Evolutionary conservation across 2,888 invertebrate species (phyloP).

Genomic region (Ephialtes manifestator): DNA sequence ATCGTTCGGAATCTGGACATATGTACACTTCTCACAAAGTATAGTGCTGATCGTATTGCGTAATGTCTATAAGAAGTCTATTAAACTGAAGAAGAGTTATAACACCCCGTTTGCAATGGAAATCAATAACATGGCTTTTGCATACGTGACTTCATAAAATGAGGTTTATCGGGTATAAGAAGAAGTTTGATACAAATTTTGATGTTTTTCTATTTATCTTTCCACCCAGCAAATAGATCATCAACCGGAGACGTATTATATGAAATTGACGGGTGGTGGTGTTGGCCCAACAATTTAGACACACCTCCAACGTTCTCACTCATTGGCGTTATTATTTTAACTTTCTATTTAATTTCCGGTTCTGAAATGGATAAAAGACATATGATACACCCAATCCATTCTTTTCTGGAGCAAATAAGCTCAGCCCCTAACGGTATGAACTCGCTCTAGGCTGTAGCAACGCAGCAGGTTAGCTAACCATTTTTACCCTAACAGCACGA

Average conservation of each 20-base stretch:
- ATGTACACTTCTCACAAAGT: slow-evolving; percentile 15
- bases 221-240: slow-evolving; percentile 14
- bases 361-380: slow-evolving; percentile 72
- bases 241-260: slow-evolving; percentile 22
- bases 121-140: slow-evolving; percentile 45
- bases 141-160: not conserved
- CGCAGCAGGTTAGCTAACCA: slow-evolving; percentile 13
- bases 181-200: not conserved
- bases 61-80: slow-evolving; percentile 46
- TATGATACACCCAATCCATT: slow-evolving; percentile 30
- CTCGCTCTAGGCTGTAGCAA: not conserved
- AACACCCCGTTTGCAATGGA: slow-evolving; percentile 7
- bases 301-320: not conserved
- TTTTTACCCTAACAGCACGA: not conserved
- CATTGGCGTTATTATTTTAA: slow-evolving; percentile 74
- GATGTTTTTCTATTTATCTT: slow-evolving; percentile 10
- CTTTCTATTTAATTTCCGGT: slow-evolving; percentile 80
- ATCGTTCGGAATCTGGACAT: not conserved
- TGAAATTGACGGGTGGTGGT: slow-evolving; percentile 43
- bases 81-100: slow-evolving; percentile 12
- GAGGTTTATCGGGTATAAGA: not conserved
- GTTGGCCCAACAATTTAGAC: slow-evolving; percentile 7
- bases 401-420: not conserved
- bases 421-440: not conserved
- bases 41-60: slow-evolving; percentile 16